These are phyloP conservation scores for Zonitis immaculata DNA, from an alignment of 2,888 invertebrate species.

Conservation along the genomic window DNA sequence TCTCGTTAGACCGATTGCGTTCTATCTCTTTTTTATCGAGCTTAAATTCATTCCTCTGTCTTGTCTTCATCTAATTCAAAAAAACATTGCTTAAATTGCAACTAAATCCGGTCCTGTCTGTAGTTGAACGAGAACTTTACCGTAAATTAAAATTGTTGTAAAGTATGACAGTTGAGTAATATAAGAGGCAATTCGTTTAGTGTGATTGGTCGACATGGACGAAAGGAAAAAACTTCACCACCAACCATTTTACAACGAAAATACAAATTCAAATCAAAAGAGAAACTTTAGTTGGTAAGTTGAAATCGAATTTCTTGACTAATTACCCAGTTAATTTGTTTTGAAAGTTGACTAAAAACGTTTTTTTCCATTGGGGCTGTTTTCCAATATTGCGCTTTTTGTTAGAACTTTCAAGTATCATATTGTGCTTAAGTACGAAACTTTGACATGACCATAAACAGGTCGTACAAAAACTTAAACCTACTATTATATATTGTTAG, in stretches of 20 bases:
- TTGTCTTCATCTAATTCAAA: too few relatives aligned
- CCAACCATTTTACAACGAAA: neutral
- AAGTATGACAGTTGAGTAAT: too few relatives aligned
- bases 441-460: slow-evolving; percentile 23
- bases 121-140: too few relatives aligned
- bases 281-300: slow-evolving; percentile 14
- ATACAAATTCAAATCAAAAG: slow-evolving; percentile 7
- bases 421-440: slow-evolving; percentile 16
- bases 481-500: slow-evolving; percentile 13
- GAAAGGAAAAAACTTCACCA: neutral
- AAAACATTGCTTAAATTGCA: too few relatives aligned
- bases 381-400: neutral
- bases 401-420: neutral
- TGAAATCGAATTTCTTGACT: slow-evolving; percentile 30
- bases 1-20: too few relatives aligned
- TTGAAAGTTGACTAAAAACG: slow-evolving; percentile 17
- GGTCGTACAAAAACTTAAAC: slow-evolving; percentile 15
- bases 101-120: too few relatives aligned
- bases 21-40: too few relatives aligned
- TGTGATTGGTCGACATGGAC: too few relatives aligned
- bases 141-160: too few relatives aligned
- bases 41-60: too few relatives aligned
- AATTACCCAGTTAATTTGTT: slow-evolving; percentile 37
- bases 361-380: neutral
- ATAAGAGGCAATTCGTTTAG: too few relatives aligned